Evolutionary conservation across 2,797 vertebrate genomes (phyloP), one percentile per base, ranked within the genome.

Genomic region (Pantherophis alleghaniensis): DNA sequence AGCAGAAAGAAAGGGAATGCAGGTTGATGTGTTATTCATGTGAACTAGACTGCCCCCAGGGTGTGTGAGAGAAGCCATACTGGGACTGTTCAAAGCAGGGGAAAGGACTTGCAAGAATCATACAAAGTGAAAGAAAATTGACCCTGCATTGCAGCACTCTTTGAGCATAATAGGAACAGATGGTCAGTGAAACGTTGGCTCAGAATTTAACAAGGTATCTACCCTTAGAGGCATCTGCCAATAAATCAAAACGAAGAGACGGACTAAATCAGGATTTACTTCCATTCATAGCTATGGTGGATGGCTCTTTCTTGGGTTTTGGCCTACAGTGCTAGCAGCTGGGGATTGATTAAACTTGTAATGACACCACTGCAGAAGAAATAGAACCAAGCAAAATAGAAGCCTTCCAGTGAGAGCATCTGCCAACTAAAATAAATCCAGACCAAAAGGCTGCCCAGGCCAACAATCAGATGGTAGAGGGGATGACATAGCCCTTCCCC

Each of bases 161-260:
- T 96, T 94, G 2, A 32, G 94, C 96, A 97, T 97, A 97, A 97
- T 97, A 97, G 96, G 96, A 98, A 96, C 97, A 98, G 97, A 97
- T 98, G 97, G 97, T 95, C 97, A 97, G 96, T 97, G 97, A 97
- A 98, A 97, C 96, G 96, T 97, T 97, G 94, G 95, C 96, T 96
- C 92, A 96, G 97, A 96, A 97, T 97, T 96, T 97, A 98, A 97
- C 98, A 98, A 97, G 97, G 94, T 95, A 96, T 95, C 93, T 96
- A 96, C 95, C 92, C 95, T 95, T 97, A 97, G 96, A 96, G 94
- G 96, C 87, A 94, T 95, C 96, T 97, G 97, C 96, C 94, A 93
- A 97, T 97, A 97, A 98, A 97, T 97, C 96, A 97, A 97, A 97
- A 96, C 93, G 95, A 94, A 97, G 95, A 61, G 0, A 93, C 93